Evolutionary conservation across 2,888 invertebrate species (phyloP).

Genomic region (Epinotia ramella): DNA sequence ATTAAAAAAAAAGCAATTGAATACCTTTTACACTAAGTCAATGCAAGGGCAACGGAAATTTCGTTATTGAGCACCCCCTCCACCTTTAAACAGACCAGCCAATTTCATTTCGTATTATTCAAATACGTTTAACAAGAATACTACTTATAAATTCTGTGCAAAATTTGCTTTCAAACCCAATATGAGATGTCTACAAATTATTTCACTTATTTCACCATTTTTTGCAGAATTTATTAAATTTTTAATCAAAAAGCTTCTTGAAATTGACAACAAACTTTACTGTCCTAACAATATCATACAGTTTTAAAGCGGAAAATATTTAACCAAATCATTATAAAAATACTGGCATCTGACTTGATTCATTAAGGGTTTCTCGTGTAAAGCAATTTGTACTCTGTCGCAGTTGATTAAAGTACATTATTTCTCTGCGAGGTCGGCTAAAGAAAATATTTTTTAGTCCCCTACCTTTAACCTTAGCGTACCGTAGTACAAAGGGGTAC

Average conservation of each 20-base stretch:
- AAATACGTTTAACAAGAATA: too few relatives aligned
- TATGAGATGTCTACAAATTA: background rate
- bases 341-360: background rate
- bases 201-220: background rate
- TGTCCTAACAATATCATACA: conserved; percentile 2
- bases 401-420: background rate
- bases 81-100: too few relatives aligned
- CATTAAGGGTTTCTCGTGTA: background rate
- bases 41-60: too few relatives aligned
- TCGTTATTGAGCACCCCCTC: too few relatives aligned
- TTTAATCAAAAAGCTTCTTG: conserved; percentile 9
- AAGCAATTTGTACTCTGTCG: background rate
- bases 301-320: conserved; percentile 3
- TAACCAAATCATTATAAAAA: conserved; percentile 32
- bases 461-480: background rate
- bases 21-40: too few relatives aligned
- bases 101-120: too few relatives aligned
- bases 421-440: background rate
- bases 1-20: too few relatives aligned
- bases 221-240: background rate
- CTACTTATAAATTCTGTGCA: too few relatives aligned
- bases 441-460: background rate
- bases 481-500: background rate
- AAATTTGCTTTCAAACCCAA: background rate
- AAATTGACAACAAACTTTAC: background rate